These are phyloP conservation scores for Spodoptera picta DNA, from an alignment of 2,888 invertebrate genomes.

Conservation along the genomic window DNA sequence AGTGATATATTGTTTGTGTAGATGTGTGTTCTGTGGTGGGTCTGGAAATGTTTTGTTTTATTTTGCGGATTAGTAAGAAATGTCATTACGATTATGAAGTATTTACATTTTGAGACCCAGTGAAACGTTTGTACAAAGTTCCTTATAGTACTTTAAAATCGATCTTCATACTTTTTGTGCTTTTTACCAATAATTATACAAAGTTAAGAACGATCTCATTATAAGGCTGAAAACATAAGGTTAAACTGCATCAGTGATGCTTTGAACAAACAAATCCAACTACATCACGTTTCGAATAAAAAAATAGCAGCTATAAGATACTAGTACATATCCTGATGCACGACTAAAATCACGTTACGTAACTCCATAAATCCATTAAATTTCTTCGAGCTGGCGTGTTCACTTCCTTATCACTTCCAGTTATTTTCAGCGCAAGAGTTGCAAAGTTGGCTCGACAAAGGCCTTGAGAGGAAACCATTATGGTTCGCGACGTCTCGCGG, in stretches of 20 bases:
- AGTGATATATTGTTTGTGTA: conserved; percentile 2
- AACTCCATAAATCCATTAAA: conserved; percentile 48
- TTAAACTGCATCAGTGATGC: too few species aligned
- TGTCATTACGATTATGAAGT: too few species aligned
- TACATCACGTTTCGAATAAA: neutral
- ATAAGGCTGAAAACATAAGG: too few species aligned
- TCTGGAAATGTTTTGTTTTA: too few species aligned
- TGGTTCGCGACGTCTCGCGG: conserved; percentile 80
- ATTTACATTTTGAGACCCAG: too few species aligned
- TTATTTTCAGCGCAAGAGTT: conserved; percentile 75
- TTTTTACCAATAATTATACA: too few species aligned
- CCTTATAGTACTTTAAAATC: too few species aligned
- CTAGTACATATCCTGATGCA: conserved; percentile 15
- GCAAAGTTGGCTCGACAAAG: conserved; percentile 84
- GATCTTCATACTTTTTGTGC: too few species aligned
- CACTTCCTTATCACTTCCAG: conserved; percentile 75
- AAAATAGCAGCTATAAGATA: neutral
- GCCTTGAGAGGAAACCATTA: conserved; percentile 86
- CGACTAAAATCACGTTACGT: conserved; percentile 26
- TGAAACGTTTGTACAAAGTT: too few species aligned
- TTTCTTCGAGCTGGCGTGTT: conserved; percentile 51
- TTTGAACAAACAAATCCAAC: neutral
- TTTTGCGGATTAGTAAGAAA: too few species aligned
- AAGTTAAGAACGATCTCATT: too few species aligned
- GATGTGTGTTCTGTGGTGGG: too few species aligned